phyloP scores from a whole-genome alignment of 2,797 vertebrate species.

The Myripristis murdjan region DNA sequence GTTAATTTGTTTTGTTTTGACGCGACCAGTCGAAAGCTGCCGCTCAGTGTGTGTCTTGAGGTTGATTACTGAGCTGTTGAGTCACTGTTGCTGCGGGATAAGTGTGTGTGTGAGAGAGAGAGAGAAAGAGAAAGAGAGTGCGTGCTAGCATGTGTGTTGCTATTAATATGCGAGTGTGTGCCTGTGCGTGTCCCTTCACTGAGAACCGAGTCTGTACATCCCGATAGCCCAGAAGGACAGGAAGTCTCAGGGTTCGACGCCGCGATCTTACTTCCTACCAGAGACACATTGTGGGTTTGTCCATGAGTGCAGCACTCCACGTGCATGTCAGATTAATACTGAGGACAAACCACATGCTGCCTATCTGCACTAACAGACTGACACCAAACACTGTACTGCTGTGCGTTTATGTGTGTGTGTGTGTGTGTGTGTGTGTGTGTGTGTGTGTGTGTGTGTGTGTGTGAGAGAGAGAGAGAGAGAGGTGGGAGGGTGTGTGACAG shows the following conservation, averaged over 20 bases:
- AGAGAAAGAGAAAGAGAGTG: too few relatives aligned
- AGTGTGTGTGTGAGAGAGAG: constrained; percentile 21
- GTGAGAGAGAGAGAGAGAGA: neutral
- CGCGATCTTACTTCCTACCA: constrained; percentile 69
- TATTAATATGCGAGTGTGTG: constrained; percentile 4
- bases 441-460: constrained; percentile 5
- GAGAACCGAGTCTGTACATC: constrained; percentile 58
- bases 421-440: neutral
- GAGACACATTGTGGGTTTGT: constrained; percentile 59
- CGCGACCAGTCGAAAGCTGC: constrained; percentile 36
- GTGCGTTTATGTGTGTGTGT: constrained; percentile 23
- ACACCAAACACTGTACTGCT: constrained; percentile 33
- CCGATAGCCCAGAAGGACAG: constrained; percentile 73
- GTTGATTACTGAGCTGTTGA: constrained; percentile 67
- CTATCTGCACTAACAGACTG: constrained; percentile 74
- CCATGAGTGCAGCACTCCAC: constrained; percentile 27
- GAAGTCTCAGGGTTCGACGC: constrained; percentile 66
- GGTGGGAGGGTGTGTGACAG: neutral
- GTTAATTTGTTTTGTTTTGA: constrained; percentile 54
- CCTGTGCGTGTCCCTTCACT: constrained; percentile 20
- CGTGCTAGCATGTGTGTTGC: constrained; percentile 20
- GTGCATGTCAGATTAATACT: constrained; percentile 72
- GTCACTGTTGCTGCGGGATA: constrained; percentile 59
- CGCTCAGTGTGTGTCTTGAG: constrained; percentile 53
- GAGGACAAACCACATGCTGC: constrained; percentile 69